Conservation (phyloP, 2,113 vertebrate species). For the Aphyosemion australe region DNA sequence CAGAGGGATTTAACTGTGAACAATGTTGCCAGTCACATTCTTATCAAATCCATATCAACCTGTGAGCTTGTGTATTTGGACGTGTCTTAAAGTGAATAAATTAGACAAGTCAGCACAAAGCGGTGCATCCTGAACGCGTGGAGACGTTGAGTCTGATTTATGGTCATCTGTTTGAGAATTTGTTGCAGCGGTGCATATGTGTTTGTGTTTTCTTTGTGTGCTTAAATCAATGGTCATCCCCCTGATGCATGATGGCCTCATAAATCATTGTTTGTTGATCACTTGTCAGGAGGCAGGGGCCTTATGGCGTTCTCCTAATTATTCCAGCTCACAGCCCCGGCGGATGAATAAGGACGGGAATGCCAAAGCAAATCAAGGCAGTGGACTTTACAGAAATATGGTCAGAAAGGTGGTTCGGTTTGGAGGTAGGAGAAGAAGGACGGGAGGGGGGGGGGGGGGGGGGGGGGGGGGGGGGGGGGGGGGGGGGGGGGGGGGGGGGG, state of each 20-base stretch:
- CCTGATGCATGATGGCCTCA: conserved; percentile 78
- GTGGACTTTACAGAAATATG: conserved; percentile 56
- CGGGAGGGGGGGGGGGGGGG: neutral
- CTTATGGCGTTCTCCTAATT: conserved; percentile 74
- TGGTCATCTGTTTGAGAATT: conserved; percentile 60
- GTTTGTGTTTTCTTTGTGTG: conserved; percentile 53
- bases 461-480: neutral
- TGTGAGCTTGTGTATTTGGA: conserved; percentile 33
- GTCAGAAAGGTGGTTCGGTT: conserved; percentile 44
- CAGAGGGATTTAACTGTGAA: conserved; percentile 39
- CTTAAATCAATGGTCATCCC: conserved; percentile 86
- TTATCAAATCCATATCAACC: conserved; percentile 56
- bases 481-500: neutral
- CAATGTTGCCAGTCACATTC: conserved; percentile 46
- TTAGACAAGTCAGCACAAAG: conserved; percentile 66
- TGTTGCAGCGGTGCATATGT: conserved; percentile 22
- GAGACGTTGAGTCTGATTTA: conserved; percentile 63
- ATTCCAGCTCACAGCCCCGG: conserved; percentile 70
- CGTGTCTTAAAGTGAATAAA: conserved; percentile 63
- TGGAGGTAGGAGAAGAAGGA: conserved; percentile 27
- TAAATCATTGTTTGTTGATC: conserved; percentile 87
- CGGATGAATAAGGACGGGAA: conserved; percentile 68
- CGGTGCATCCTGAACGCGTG: conserved; percentile 41
- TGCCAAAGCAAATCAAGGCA: conserved; percentile 64
- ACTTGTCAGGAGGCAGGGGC: conserved; percentile 71